phyloP scores from a whole-genome alignment of 2,113 vertebrate genomes.

The Erinaceus europaeus region DNA sequence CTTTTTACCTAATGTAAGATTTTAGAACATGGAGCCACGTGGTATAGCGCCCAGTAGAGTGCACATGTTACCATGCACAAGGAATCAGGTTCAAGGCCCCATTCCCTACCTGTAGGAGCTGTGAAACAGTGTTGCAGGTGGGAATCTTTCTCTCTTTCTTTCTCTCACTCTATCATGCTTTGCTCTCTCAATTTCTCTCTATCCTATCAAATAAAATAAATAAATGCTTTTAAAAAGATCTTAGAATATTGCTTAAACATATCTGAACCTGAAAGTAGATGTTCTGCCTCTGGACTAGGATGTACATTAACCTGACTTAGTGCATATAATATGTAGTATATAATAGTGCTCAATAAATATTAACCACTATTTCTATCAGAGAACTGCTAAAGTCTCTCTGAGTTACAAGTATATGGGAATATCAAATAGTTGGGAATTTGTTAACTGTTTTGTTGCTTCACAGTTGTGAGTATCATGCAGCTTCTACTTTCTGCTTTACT shows the following conservation, averaged over 20 bases:
- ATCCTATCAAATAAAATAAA: too few species aligned
- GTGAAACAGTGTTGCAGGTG: too few species aligned
- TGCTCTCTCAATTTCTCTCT: too few species aligned
- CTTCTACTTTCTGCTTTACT: slow-evolving; percentile 6
- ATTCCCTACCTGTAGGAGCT: too few species aligned
- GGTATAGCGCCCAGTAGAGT: too few species aligned
- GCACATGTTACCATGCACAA: too few species aligned
- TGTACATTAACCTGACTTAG: not conserved
- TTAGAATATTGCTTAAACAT: not conserved
- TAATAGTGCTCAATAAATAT: not conserved
- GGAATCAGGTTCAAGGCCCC: too few species aligned
- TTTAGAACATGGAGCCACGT: not conserved
- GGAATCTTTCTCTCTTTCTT: too few species aligned
- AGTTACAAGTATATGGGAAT: not conserved
- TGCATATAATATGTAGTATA: not conserved
- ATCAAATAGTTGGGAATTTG: slow-evolving; percentile 10
- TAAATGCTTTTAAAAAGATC: too few species aligned
- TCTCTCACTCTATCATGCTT: too few species aligned
- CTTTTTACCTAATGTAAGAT: not conserved
- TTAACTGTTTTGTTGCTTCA: not conserved
- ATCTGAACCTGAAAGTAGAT: not conserved
- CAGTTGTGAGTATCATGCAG: not conserved
- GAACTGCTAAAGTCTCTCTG: not conserved
- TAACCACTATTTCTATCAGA: not conserved
- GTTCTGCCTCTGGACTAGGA: not conserved